Conservation (phyloP, 2,113 vertebrate genomes). For the Parotia lawesii region DNA sequence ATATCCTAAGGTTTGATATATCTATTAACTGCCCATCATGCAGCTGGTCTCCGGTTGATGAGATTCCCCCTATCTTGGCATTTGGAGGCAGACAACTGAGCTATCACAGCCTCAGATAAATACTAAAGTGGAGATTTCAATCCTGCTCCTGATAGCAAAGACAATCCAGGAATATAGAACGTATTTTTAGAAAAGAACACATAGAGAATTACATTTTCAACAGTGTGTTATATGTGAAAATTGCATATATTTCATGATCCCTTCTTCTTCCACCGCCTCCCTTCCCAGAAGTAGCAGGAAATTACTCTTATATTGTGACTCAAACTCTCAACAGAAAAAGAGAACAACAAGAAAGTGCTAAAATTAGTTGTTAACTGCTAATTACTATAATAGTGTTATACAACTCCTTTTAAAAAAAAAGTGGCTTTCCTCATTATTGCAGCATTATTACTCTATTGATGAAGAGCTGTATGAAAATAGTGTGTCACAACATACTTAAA, state of each 20-base stretch:
- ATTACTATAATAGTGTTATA: conserved; percentile 25
- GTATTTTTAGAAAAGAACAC: conserved; percentile 70
- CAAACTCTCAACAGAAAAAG: conserved; percentile 10
- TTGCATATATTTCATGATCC: conserved; percentile 63
- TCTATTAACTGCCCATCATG: conserved; percentile 96
- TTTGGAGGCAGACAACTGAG: conserved; percentile 93
- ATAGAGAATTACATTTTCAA: conserved; percentile 71
- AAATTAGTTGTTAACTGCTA: conserved; percentile 39
- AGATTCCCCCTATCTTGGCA: conserved; percentile 91
- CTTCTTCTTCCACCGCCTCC: neutral
- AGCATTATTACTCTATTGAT: conserved; percentile 24
- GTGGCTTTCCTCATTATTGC: neutral
- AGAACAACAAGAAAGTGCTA: neutral
- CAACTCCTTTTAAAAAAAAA: neutral
- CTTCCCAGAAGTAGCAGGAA: conserved; percentile 19
- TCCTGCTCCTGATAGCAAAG: conserved; percentile 83
- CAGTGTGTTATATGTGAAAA: conserved; percentile 41
- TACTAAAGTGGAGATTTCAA: conserved; percentile 95
- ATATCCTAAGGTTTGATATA: conserved; percentile 95
- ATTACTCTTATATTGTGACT: conserved; percentile 40
- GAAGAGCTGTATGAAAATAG: conserved; percentile 25
- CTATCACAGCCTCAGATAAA: conserved; percentile 96
- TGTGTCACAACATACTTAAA: conserved; percentile 11
- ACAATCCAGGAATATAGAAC: conserved; percentile 83
- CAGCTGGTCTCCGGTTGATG: conserved; percentile 84